phyloP scores from a whole-genome alignment of 2,888 invertebrate genomes.

The Catocala sponsa region DNA sequence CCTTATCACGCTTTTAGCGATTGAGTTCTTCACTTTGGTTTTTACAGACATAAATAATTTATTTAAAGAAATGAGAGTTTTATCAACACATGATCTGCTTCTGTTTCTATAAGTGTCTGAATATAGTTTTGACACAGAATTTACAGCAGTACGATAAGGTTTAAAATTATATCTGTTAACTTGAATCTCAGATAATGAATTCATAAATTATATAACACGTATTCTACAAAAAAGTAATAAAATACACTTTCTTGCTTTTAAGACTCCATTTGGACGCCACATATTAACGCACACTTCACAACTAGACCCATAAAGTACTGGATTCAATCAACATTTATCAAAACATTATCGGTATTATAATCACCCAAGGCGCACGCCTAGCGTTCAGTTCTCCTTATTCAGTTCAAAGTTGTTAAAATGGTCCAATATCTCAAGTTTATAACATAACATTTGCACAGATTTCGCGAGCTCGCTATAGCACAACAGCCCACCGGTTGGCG shows the following conservation, averaged over 20 bases:
- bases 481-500: conserved; percentile 56
- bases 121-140: background rate
- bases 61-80: too few relatives aligned
- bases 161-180: background rate
- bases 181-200: background rate
- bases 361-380: conserved; percentile 59
- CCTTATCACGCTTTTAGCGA: too few relatives aligned
- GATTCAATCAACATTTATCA: conserved; percentile 41
- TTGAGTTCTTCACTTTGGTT: too few relatives aligned
- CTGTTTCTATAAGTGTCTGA: too few relatives aligned
- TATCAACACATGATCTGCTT: too few relatives aligned
- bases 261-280: conserved; percentile 4
- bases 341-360: conserved; percentile 45
- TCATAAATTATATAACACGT: background rate
- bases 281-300: conserved; percentile 33
- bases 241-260: conserved; percentile 9
- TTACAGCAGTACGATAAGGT: background rate
- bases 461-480: conserved; percentile 56
- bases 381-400: conserved; percentile 61
- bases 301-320: conserved; percentile 31
- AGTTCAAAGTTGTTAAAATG: conserved; percentile 61
- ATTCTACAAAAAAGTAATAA: conserved; percentile 1
- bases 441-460: conserved; percentile 63
- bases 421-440: conserved; percentile 57
- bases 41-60: too few relatives aligned